Percentiles rank a stretch among this genome's conserved stretches.
Evolutionary conservation across 1,140 invertebrate species (phyloP).

Genomic region (Elysia chlorotica): DNA sequence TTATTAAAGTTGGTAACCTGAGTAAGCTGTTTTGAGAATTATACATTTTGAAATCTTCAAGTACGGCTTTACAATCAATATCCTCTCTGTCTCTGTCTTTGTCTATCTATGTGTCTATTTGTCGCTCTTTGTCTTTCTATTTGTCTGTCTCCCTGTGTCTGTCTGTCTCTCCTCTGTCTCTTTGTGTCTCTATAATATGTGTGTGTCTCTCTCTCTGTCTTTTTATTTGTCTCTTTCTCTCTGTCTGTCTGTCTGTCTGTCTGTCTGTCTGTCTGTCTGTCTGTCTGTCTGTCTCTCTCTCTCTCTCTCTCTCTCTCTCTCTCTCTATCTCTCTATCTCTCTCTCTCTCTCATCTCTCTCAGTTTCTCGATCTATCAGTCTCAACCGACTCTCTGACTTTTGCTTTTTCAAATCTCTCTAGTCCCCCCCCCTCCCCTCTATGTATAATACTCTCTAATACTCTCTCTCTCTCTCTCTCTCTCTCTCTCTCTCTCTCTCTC

Average conservation of each 20-base stretch:
- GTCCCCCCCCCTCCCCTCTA: background rate
- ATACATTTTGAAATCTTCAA: background rate
- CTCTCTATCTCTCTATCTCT: background rate
- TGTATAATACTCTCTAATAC: background rate
- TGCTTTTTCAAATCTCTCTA: background rate
- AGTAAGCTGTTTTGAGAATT: background rate
- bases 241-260: conserved; percentile 13
- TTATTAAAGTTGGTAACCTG: background rate
- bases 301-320: no score
- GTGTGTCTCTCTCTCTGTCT: background rate
- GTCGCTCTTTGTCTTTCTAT: background rate
- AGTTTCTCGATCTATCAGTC: conserved; percentile 5
- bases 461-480: no score
- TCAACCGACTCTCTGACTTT: background rate
- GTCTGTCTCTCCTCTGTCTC: background rate
- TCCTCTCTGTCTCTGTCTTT: background rate
- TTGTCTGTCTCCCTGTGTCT: background rate
- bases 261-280: conserved; percentile 12
- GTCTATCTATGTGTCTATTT: background rate
- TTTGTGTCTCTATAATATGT: background rate
- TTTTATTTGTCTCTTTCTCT: background rate
- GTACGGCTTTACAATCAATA: background rate
- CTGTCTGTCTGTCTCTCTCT: conserved; percentile 19
- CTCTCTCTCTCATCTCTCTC: conserved; percentile 5
- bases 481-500: no score